Percentiles rank a stretch among this genome's conserved stretches.
These are phyloP conservation scores for Ptychoptera contaminata DNA, from an alignment of 2,888 invertebrate genomes.

Conservation along the genomic window DNA sequence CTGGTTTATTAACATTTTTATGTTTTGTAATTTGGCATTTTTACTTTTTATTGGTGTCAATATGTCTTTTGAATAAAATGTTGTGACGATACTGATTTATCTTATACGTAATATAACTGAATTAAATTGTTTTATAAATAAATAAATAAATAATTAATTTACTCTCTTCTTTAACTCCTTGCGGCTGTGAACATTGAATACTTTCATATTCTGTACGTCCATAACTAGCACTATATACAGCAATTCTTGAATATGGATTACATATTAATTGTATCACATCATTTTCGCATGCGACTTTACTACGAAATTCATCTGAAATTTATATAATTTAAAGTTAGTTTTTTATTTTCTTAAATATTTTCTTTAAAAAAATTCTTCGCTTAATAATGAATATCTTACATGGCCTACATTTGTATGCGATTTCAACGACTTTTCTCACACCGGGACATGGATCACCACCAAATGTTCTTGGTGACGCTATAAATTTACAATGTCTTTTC, in stretches of 20 bases:
- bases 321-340: neutral
- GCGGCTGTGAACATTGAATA: slow-evolving; percentile 74
- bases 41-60: too few relatives aligned
- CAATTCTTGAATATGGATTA: slow-evolving; percentile 73
- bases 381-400: slow-evolving; percentile 65
- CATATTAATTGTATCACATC: slow-evolving; percentile 78
- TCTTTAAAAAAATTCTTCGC: neutral
- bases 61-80: too few relatives aligned
- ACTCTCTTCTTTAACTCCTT: slow-evolving; percentile 80
- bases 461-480: slow-evolving; percentile 73
- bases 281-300: slow-evolving; percentile 86
- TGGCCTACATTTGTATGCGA: slow-evolving; percentile 92
- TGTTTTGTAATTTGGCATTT: too few relatives aligned
- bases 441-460: slow-evolving; percentile 87
- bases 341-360: neutral
- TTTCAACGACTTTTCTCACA: slow-evolving; percentile 82
- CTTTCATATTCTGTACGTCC: slow-evolving; percentile 85
- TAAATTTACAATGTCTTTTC: slow-evolving; percentile 80
- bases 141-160: slow-evolving; percentile 33
- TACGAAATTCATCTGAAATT: slow-evolving; percentile 78
- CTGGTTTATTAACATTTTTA: too few relatives aligned
- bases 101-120: neutral
- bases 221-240: slow-evolving; percentile 84
- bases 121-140: too few relatives aligned
- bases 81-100: neutral